A percentile compares a stretch with the other conserved stretches of the same genome.
Evolutionary conservation across 2,113 vertebrate genomes (phyloP).

Genomic region (Gasterosteus aculeatus): DNA sequence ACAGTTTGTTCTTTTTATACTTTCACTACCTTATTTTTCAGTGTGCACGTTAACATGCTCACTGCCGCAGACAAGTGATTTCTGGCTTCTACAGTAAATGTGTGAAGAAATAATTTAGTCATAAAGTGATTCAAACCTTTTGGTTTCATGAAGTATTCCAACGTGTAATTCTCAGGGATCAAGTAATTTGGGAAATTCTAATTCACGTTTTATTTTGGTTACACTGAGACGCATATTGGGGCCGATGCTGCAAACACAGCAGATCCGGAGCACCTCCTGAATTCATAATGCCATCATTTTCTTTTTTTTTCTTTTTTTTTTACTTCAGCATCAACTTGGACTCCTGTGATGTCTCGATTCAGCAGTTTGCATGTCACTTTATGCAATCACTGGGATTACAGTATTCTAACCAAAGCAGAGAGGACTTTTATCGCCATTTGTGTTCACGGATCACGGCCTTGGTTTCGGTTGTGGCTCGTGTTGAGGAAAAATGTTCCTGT

Average conservation of each 20-base stretch:
- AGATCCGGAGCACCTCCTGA: slow-evolving; percentile 63
- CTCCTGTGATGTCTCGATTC: slow-evolving; percentile 35
- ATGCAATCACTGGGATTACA: background rate
- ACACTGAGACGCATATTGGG: slow-evolving; percentile 63
- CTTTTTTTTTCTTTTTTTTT: background rate
- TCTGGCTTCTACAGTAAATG: background rate
- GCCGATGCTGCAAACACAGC: slow-evolving; percentile 64
- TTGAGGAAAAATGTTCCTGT: background rate
- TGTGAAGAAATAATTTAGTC: background rate
- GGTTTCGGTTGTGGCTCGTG: background rate
- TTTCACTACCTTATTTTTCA: background rate
- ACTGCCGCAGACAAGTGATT: background rate
- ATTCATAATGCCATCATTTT: slow-evolving; percentile 63
- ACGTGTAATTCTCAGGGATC: background rate
- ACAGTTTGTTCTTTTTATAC: slow-evolving; percentile 22
- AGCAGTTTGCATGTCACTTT: slow-evolving; percentile 43
- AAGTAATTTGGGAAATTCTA: background rate
- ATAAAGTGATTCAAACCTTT: background rate
- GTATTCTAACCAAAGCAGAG: background rate
- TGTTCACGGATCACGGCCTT: background rate
- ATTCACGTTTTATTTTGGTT: background rate
- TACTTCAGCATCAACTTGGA: slow-evolving; percentile 35
- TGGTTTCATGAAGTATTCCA: background rate
- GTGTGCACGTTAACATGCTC: background rate
- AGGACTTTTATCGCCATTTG: background rate